A percentile compares a stretch with the other conserved stretches of the same genome.
These are phyloP conservation scores for Holothuria glaberrima DNA, from an alignment of 35 echinoderm and acorn worm species.

Conservation along the genomic window DNA sequence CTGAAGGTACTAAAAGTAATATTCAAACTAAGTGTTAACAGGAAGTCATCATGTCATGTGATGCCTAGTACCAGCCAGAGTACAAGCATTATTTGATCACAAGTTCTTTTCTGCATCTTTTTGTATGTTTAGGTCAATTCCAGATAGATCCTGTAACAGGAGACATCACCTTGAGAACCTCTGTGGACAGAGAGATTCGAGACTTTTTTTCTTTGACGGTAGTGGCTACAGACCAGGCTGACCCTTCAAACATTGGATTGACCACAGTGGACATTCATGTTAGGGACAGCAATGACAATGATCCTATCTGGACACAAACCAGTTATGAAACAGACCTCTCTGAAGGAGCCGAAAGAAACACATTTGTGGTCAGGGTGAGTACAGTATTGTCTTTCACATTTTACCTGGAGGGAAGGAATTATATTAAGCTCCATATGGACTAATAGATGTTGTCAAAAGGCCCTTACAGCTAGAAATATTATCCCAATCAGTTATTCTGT, in stretches of 20 bases:
- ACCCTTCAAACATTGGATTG: conserved; percentile 36
- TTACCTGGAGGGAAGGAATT: too few relatives aligned
- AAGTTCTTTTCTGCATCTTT: not conserved
- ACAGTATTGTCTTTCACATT: too few relatives aligned
- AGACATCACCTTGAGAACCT: conserved; percentile 50
- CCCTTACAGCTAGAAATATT: too few relatives aligned
- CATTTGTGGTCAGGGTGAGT: conserved; percentile 71
- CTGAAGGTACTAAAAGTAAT: too few relatives aligned
- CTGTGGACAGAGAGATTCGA: conserved; percentile 74
- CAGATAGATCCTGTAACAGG: conserved; percentile 64
- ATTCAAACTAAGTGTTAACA: too few relatives aligned
- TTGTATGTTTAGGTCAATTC: conserved; percentile 61
- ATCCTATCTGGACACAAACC: conserved; percentile 65
- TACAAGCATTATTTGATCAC: not conserved
- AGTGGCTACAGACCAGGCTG: conserved; percentile 73
- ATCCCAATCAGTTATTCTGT: too few relatives aligned
- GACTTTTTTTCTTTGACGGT: conserved; percentile 72
- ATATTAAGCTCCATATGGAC: too few relatives aligned
- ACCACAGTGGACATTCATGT: conserved; percentile 62
- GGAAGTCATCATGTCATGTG: not conserved
- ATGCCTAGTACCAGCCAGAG: not conserved
- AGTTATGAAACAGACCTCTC: conserved; percentile 48
- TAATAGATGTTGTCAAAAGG: too few relatives aligned
- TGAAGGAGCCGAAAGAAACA: conserved; percentile 34
- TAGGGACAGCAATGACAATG: conserved; percentile 82